Evolutionary conservation across 2,797 vertebrate genomes (phyloP).

Genomic region (Champsocephalus gunnari): DNA sequence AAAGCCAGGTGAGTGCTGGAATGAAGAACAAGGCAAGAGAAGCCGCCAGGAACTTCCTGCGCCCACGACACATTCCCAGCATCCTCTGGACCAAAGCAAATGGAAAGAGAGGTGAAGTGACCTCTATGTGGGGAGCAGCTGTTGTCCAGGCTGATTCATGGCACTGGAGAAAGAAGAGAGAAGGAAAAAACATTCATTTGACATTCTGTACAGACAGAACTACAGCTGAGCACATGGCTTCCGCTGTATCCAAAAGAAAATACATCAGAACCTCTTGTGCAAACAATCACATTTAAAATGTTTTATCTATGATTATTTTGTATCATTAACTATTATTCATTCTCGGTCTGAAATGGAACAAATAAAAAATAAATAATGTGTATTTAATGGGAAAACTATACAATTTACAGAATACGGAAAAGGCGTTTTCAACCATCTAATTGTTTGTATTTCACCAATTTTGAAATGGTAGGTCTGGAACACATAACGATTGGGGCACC

Average conservation of each 20-base stretch:
- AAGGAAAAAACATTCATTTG: slow-evolving; percentile 4
- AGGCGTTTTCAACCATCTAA: neutral
- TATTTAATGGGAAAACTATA: too few relatives aligned
- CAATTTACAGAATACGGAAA: too few relatives aligned
- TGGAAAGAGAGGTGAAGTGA: slow-evolving; percentile 77
- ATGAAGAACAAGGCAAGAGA: slow-evolving; percentile 94
- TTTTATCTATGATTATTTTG: neutral
- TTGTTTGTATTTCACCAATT: neutral
- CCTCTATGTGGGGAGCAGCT: slow-evolving; percentile 89
- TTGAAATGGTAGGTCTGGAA: neutral
- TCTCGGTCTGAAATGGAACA: neutral
- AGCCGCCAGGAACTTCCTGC: slow-evolving; percentile 98
- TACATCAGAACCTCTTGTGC: neutral
- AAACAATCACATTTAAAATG: neutral
- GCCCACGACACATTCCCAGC: slow-evolving; percentile 98
- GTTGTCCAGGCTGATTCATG: slow-evolving; percentile 89
- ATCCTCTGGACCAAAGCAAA: slow-evolving; percentile 88
- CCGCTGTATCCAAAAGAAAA: neutral
- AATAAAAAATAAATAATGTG: neutral
- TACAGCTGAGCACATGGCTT: neutral
- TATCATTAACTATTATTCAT: neutral
- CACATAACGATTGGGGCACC: neutral
- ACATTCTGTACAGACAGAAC: neutral
- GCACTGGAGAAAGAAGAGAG: slow-evolving; percentile 73
- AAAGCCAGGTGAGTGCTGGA: slow-evolving; percentile 97